phyloP scores from a whole-genome alignment of 2,888 invertebrate species.

The Noctua janthe region DNA sequence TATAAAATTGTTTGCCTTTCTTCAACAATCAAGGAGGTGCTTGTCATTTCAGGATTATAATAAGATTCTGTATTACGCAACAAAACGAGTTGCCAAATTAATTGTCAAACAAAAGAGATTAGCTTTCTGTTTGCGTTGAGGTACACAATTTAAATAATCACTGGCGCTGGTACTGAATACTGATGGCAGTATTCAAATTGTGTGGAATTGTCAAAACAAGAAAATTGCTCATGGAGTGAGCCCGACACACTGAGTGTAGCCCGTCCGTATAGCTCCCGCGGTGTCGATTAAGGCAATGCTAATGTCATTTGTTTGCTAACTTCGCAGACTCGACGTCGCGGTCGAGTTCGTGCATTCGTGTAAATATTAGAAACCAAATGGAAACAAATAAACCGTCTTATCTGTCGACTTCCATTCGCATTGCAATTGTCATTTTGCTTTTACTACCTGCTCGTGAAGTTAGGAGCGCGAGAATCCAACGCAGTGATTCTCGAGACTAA shows the following conservation, averaged over 20 bases:
- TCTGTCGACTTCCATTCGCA: constrained; percentile 75
- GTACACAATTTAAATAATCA: constrained; percentile 85
- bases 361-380: constrained; percentile 78
- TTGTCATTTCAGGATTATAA: constrained; percentile 68
- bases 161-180: constrained; percentile 79
- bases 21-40: constrained; percentile 64
- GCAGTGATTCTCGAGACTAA: constrained; percentile 37
- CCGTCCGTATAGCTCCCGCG: constrained; percentile 78
- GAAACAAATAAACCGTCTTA: constrained; percentile 77
- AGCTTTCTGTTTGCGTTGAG: constrained; percentile 80
- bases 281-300: constrained; percentile 87
- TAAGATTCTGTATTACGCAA: constrained; percentile 69
- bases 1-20: constrained; percentile 58
- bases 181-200: constrained; percentile 84
- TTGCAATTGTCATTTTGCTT: constrained; percentile 72
- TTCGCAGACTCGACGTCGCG: constrained; percentile 78
- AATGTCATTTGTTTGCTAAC: constrained; percentile 86
- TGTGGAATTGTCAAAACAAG: constrained; percentile 83
- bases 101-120: constrained; percentile 82
- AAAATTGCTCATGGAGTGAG: constrained; percentile 80
- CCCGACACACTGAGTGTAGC: constrained; percentile 70
- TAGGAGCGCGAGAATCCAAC: constrained; percentile 32
- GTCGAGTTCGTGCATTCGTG: constrained; percentile 76
- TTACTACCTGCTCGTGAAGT: constrained; percentile 53
- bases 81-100: constrained; percentile 78